Conservation (phyloP, 2,797 vertebrate species). For the Podarcis lilfordi region DNA sequence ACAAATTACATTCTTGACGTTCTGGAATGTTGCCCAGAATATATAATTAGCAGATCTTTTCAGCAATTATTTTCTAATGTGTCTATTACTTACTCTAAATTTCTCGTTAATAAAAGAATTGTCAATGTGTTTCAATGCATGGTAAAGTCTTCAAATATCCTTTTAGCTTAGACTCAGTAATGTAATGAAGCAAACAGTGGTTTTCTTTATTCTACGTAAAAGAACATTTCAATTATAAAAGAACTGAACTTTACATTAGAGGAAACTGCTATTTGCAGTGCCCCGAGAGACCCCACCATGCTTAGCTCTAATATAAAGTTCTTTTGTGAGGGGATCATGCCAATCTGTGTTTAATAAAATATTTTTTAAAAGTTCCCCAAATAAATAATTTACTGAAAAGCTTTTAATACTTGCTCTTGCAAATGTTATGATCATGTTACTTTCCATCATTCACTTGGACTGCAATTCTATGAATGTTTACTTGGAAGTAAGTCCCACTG, state of each 20-base stretch:
- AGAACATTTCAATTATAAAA: slow-evolving; percentile 19
- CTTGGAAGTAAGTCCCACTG: not conserved
- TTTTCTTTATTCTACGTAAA: slow-evolving; percentile 36
- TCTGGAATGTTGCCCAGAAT: not conserved
- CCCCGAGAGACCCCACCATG: not conserved
- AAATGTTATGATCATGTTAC: not conserved
- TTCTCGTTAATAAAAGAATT: slow-evolving; percentile 24
- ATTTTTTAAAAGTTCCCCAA: not conserved
- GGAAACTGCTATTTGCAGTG: not conserved
- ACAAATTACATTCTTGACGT: slow-evolving; percentile 28
- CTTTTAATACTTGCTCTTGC: not conserved
- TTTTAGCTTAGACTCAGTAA: not conserved
- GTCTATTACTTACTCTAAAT: slow-evolving; percentile 20
- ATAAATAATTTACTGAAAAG: not conserved
- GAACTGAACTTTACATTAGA: not conserved
- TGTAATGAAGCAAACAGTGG: not conserved
- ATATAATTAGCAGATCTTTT: not conserved
- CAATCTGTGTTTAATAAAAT: not conserved
- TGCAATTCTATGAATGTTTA: not conserved
- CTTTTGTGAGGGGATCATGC: not conserved
- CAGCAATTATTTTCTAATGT: slow-evolving; percentile 18
- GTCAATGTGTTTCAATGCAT: not conserved
- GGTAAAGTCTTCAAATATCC: slow-evolving; percentile 1
- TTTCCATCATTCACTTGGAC: not conserved
- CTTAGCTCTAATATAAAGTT: not conserved